Percentiles rank a stretch among this genome's conserved stretches.
These are phyloP conservation scores for Rhingia rostrata DNA, from an alignment of 2,888 invertebrate genomes.

Conservation along the genomic window DNA sequence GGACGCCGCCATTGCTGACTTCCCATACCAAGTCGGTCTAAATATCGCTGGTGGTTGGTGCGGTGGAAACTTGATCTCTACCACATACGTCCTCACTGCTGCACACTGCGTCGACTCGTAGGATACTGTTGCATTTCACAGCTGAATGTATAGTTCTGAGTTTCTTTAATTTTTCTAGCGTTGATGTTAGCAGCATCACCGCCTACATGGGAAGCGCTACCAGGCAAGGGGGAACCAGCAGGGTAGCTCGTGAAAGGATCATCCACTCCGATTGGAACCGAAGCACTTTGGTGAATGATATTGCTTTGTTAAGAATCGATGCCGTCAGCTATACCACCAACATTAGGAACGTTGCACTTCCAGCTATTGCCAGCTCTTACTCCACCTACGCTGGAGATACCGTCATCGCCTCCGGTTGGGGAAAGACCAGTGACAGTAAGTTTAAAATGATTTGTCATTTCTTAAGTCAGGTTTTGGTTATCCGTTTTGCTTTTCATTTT, in stretches of 20 bases:
- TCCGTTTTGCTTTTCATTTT: not conserved
- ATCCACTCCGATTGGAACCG: slow-evolving; percentile 61
- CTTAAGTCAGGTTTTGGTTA: not conserved
- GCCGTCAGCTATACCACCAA: slow-evolving; percentile 71
- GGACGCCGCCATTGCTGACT: not conserved
- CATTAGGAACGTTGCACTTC: slow-evolving; percentile 38
- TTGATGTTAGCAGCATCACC: slow-evolving; percentile 60
- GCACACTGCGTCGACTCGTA: slow-evolving; percentile 76
- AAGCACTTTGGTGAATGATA: slow-evolving; percentile 64
- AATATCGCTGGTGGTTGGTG: slow-evolving; percentile 55
- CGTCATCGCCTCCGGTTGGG: slow-evolving; percentile 54
- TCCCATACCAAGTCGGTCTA: slow-evolving; percentile 56
- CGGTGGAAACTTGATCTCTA: slow-evolving; percentile 77
- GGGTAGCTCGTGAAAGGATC: not conserved
- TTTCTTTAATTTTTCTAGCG: slow-evolving; percentile 50
- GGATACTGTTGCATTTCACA: not conserved
- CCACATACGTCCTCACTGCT: slow-evolving; percentile 76
- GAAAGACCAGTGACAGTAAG: slow-evolving; percentile 45
- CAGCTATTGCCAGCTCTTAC: slow-evolving; percentile 9
- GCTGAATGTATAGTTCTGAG: not conserved
- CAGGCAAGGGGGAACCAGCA: not conserved
- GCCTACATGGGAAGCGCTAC: slow-evolving; percentile 72
- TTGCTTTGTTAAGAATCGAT: slow-evolving; percentile 58
- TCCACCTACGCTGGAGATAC: not conserved
- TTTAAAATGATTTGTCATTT: not conserved